These are phyloP conservation scores for Macquaria ambigua DNA, from an alignment of 2,113 vertebrate genomes.

Conservation along the genomic window DNA sequence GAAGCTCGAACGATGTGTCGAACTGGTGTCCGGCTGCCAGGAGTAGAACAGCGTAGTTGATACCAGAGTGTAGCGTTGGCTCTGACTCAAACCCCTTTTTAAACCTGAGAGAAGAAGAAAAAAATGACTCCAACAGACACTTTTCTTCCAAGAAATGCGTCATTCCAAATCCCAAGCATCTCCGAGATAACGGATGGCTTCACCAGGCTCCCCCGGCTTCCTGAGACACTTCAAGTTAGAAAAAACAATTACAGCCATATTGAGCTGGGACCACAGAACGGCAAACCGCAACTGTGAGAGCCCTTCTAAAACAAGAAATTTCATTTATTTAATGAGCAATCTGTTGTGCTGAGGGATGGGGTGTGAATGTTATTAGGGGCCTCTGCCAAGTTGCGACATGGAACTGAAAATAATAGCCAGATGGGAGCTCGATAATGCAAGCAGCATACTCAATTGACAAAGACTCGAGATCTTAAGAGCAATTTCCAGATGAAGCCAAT, in stretches of 20 bases:
- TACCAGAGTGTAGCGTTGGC: constrained; percentile 97
- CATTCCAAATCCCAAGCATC: constrained; percentile 38
- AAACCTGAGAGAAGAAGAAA: constrained; percentile 88
- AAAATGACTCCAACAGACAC: constrained; percentile 43
- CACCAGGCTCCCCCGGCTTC: constrained; percentile 16
- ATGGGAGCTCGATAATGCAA: constrained; percentile 60
- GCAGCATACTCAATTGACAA: constrained; percentile 39
- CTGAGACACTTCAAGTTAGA: constrained; percentile 37
- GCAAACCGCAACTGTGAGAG: constrained; percentile 46
- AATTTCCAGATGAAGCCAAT: constrained; percentile 51
- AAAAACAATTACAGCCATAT: constrained; percentile 70
- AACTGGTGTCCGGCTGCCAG: constrained; percentile 96
- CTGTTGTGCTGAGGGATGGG: constrained; percentile 52
- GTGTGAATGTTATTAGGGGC: constrained; percentile 54
- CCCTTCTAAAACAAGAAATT: constrained; percentile 55
- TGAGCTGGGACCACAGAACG: constrained; percentile 61
- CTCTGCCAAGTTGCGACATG: constrained; percentile 45
- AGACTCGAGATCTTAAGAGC: constrained; percentile 57
- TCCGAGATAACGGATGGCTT: constrained; percentile 35
- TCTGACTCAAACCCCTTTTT: constrained; percentile 97
- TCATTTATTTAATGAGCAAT: constrained; percentile 78
- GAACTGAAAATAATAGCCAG: constrained; percentile 60
- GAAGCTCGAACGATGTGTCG: constrained; percentile 97
- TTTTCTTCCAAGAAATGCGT: constrained; percentile 40
- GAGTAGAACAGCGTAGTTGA: constrained; percentile 97